Evolutionary conservation across 1,140 invertebrate genomes (phyloP), one percentile per base, ranked within the genome.

Genomic region (Pseudomyrmex dendroicus): DNA sequence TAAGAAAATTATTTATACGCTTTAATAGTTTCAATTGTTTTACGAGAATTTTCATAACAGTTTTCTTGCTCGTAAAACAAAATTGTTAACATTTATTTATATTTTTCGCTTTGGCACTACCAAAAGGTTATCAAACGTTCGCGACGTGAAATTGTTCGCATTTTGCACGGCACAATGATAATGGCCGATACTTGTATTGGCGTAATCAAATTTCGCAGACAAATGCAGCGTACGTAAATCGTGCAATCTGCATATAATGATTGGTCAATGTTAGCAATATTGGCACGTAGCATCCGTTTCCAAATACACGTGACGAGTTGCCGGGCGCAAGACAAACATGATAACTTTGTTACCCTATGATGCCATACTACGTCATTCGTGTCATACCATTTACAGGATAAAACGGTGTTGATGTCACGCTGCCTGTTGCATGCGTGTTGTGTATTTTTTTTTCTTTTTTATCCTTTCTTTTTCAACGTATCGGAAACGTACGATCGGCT

Each of bases 331-430:
- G 59, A 76, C 73, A 76, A 80, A 72, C 50, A 70, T 44, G 66
- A 59, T 80, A 80, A 80, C 76, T 80, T 80, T 59, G 54, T 80
- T 80, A 80, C 63, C n/a, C 10, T 70, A 56, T 57, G 66, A 72
- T 80, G 54, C 61, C 35, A 61, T 15, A 64, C 22, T 61, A 61
- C 48, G 48, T 35, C 54, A 54, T 67, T 68, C 64, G 74, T 77
- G 74, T 77, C 66, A 48, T 59, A 72, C 15, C 76, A 72, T 80
- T 80, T 72, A 56, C 72, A 66, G 56, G n/a, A 46, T 50, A 48
- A 50, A 80, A 80, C 66, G 64, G n/a, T 59, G 46, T 46, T 59
- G 15, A 12, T 70, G 50, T 80, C 54, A 22, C 44, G 52, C 12
- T 72, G 76, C 22, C 76, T 80, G 66, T 80, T 80, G 54, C 54